phyloP scores from a whole-genome alignment of 2,888 invertebrate genomes.

The Drosophila fungiperda region DNA sequence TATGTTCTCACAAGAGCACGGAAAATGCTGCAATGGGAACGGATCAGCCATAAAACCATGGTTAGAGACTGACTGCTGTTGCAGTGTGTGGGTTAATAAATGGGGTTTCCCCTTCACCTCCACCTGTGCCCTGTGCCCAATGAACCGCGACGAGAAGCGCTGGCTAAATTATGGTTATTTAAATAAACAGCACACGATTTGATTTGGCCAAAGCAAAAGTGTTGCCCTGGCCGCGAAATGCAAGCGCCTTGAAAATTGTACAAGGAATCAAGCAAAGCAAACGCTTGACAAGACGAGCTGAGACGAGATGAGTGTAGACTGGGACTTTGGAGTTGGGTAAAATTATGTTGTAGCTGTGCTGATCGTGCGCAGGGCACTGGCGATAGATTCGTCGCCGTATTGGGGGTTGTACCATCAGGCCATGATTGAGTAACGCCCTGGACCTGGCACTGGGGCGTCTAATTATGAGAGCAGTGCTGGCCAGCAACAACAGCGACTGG shows the following conservation, averaged over 20 bases:
- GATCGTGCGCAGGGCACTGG: constrained; percentile 62
- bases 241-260: constrained; percentile 72
- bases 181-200: constrained; percentile 85
- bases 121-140: constrained; percentile 39
- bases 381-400: constrained; percentile 54
- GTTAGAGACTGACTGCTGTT: constrained; percentile 7
- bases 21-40: constrained; percentile 61
- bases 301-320: not conserved
- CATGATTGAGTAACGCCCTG: constrained; percentile 84
- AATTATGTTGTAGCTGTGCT: constrained; percentile 75
- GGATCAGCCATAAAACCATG: constrained; percentile 53
- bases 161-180: constrained; percentile 84
- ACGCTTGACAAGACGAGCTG: constrained; percentile 1
- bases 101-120: constrained; percentile 31
- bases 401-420: constrained; percentile 82
- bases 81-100: constrained; percentile 75
- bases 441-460: constrained; percentile 67
- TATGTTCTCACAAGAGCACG: constrained; percentile 71
- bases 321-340: constrained; percentile 27
- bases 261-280: constrained; percentile 37
- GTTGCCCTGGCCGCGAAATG: constrained; percentile 65
- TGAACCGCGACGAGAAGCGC: constrained; percentile 37
- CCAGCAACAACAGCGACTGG: constrained; percentile 15
- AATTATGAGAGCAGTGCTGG: constrained; percentile 63
- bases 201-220: constrained; percentile 78